Base-by-base conservation (phyloP, 2,797 vertebrate genomes). In the Taeniopygia guttata region DNA sequence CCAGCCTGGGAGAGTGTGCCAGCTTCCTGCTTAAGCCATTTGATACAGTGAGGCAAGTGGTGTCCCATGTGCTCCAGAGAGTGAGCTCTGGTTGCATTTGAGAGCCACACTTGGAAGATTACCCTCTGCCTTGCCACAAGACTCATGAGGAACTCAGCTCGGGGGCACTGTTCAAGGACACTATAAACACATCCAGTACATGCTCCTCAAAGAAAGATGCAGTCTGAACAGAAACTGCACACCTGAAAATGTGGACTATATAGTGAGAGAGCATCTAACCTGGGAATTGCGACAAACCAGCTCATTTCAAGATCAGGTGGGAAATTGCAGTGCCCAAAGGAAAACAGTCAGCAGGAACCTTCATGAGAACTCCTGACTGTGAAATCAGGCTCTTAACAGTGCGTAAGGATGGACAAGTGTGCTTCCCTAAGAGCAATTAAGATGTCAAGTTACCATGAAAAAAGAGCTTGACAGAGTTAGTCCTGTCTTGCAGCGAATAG, bases 191-290 rank as follows among this genome's bases (percentile, higher is more conserved):
- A 54, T 40, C n/a, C 29, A 45, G 18, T 13, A 9, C 23, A 38
- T 75, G 51, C 14, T 72, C 21, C 62, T 27, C 46, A 75, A 51
- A 48, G 30, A 67, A 59, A 62, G 63, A 30, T 70, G 36, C 54
- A 84, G 43, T 27, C 81, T 68, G 43, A 84, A 79, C 16, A 91
- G 67, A 72, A 92, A 82, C 40, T 45, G 40, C 32, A 10, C 0
- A 1, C 16, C 45, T 70, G 45, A 63, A 89, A 77, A 34, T 13
- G 3, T 0, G 0, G 38, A 43, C 60, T 32, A 15, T 38, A 26
- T 4, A 30, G 0, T 34, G 20, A 66, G 42, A 56, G 22, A 62
- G n/a, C 3, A 20, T 46, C 38, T 46, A 6, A 5, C 48, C 40
- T 79, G 38, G 27, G 52, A 91, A 63, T 4, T 67, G 56, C 1